Evolutionary conservation across 53 echinoderm and acorn worm genomes (phyloP).

Genomic region (Temnopleurus reevesii): DNA sequence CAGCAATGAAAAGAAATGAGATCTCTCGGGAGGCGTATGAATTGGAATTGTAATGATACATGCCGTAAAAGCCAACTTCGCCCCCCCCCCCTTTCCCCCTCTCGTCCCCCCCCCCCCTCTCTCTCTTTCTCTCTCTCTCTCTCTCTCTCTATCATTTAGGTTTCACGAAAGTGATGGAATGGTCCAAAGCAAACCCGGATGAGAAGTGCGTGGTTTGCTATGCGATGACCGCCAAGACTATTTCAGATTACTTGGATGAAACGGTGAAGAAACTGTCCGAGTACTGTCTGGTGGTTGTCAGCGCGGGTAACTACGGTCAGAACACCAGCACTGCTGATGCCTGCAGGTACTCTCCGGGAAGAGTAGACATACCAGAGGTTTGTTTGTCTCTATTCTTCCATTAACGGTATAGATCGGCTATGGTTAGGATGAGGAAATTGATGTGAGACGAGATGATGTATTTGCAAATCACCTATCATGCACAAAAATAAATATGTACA

Average conservation of each 20-base stretch:
- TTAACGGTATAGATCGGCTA: no score
- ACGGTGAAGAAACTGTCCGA: background rate
- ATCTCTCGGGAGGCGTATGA: no score
- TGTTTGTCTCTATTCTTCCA: no score
- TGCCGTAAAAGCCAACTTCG: no score
- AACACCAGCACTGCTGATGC: background rate
- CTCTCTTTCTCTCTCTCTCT: background rate
- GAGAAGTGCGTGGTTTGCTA: constrained; percentile 10
- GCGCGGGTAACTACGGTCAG: constrained; percentile 29
- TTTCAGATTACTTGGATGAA: background rate
- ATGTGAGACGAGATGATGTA: no score
- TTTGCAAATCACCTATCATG: no score
- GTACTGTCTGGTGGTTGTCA: constrained; percentile 1
- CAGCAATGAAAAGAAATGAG: no score
- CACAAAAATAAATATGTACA: no score
- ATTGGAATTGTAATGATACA: no score
- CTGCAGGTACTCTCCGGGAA: background rate
- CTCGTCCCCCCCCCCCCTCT: background rate
- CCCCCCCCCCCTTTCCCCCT: no score
- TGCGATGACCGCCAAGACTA: background rate
- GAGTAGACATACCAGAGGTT: no score
- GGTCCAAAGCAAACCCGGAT: background rate
- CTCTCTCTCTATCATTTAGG: background rate
- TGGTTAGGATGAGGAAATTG: no score
- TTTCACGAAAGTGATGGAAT: background rate